Percentiles rank a stretch among this genome's conserved stretches.
phyloP scores from a whole-genome alignment of 2,113 vertebrate species.

The Pedetes capensis region DNA sequence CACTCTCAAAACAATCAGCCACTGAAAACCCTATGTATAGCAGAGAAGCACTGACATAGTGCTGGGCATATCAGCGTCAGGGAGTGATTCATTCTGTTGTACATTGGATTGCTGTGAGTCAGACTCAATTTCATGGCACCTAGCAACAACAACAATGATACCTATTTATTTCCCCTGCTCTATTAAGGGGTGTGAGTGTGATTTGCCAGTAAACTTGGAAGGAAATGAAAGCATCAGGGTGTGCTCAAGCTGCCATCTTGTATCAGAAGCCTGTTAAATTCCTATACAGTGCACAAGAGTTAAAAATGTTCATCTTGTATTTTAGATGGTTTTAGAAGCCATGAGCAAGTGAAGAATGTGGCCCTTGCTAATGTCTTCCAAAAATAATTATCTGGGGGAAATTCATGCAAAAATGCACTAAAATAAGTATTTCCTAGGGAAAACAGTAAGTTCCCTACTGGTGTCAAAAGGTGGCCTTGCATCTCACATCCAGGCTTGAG shows the following conservation, averaged over 20 bases:
- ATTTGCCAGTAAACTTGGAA: neutral
- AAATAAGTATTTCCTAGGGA: neutral
- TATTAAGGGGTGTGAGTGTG: neutral
- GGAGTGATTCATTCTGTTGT: too few relatives aligned
- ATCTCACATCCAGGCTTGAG: neutral
- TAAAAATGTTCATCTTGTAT: neutral
- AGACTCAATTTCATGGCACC: too few relatives aligned
- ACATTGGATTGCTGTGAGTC: too few relatives aligned
- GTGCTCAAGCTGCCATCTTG: neutral
- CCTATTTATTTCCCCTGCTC: neutral
- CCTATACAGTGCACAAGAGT: neutral
- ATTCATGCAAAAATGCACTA: slow-evolving; percentile 2
- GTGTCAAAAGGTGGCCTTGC: neutral
- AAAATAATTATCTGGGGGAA: neutral
- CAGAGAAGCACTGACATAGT: too few relatives aligned
- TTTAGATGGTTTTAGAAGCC: neutral
- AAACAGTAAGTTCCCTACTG: neutral
- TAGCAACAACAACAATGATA: too few relatives aligned
- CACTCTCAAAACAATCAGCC: too few relatives aligned
- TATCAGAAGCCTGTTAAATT: neutral
- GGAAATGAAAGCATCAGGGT: neutral
- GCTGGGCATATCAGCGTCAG: too few relatives aligned
- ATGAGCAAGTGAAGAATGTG: neutral
- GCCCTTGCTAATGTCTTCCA: neutral
- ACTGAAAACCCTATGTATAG: too few relatives aligned